Evolutionary conservation across 2,888 invertebrate genomes (phyloP).

Genomic region (Pocota personata): DNA sequence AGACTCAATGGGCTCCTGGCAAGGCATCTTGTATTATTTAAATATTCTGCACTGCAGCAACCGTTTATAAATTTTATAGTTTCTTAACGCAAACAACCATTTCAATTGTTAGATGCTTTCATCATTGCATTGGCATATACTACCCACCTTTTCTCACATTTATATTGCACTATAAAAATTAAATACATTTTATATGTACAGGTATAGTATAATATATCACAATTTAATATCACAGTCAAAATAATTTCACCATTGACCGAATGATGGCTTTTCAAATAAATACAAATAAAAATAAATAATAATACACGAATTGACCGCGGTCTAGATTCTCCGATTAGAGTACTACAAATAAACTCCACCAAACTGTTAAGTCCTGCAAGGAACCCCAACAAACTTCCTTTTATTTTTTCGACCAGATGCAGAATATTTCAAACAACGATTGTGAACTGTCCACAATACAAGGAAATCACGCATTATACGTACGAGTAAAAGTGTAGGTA

Average conservation of each 20-base stretch:
- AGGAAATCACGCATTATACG: neutral
- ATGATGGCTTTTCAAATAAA: neutral
- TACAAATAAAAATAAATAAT: slow-evolving; percentile 1
- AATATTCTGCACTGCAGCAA: too few relatives aligned
- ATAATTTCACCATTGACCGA: neutral
- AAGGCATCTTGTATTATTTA: too few relatives aligned
- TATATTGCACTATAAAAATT: slow-evolving; percentile 15
- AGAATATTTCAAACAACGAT: slow-evolving; percentile 1
- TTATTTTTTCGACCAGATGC: slow-evolving; percentile 37
- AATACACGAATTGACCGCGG: slow-evolving; percentile 3
- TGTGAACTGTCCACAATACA: slow-evolving; percentile 35
- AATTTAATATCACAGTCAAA: slow-evolving; percentile 37
- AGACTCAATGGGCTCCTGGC: too few relatives aligned
- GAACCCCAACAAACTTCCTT: slow-evolving; percentile 24
- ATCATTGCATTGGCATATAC: too few relatives aligned
- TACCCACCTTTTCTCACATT: neutral
- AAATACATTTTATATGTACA: neutral
- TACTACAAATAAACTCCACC: slow-evolving; percentile 26
- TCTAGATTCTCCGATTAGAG: slow-evolving; percentile 29
- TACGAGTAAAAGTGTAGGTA: slow-evolving; percentile 4
- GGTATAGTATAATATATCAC: slow-evolving; percentile 37
- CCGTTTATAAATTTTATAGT: too few relatives aligned
- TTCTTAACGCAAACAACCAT: too few relatives aligned
- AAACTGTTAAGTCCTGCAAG: neutral
- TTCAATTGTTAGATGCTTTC: too few relatives aligned